Base-by-base conservation (phyloP, 1,140 invertebrate genomes). In the Hypsibius dujardini region DNA sequence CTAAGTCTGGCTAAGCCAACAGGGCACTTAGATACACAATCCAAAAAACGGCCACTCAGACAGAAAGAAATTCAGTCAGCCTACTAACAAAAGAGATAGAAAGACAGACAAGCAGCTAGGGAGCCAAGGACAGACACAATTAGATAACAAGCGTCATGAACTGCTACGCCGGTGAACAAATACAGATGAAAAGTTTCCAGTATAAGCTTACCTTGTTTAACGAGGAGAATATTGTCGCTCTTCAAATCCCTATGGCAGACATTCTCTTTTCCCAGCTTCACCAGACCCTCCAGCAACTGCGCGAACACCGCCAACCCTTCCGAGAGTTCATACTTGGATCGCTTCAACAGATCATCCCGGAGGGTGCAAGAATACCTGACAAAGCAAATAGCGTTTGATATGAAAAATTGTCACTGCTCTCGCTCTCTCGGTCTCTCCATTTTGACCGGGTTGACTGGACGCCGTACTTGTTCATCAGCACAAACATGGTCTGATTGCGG, bases 401-500 rank as follows among this genome's bases (percentile, higher is more conserved):
- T 50, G 56, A 59, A 47, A 3, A 45, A 72, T 47, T 74, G 42
- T 40, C 47, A n/a, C n/a, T n/a, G n/a, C n/a, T n/a, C n/a, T n/a
- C n/a, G n/a, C n/a, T n/a, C n/a, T n/a, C n/a, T n/a, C n/a, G n/a
- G n/a, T n/a, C n/a, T n/a, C n/a, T n/a, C n/a, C n/a, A n/a, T n/a
- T n/a, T n/a, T n/a, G n/a, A n/a, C n/a, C n/a, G n/a, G 71, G 70
- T 40, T 70, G 72, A 70, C 47, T 47, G 47, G 47, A 56, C 14
- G 47, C 28, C 76, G 75, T 81, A 90, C 85, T 85, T 86, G 80
- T 91, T 91, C 90, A 92, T 92, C 0, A 92, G 79, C 46, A 92
- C 78, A 81, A 90, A 93, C 46, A 92, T 77, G 47, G 88, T 90
- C 87, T 89, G 90, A 76, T 92, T 94, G 62, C 89, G 82, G 1